Evolutionary conservation across 1,140 invertebrate species (phyloP).

Genomic region (Aphis gossypii): DNA sequence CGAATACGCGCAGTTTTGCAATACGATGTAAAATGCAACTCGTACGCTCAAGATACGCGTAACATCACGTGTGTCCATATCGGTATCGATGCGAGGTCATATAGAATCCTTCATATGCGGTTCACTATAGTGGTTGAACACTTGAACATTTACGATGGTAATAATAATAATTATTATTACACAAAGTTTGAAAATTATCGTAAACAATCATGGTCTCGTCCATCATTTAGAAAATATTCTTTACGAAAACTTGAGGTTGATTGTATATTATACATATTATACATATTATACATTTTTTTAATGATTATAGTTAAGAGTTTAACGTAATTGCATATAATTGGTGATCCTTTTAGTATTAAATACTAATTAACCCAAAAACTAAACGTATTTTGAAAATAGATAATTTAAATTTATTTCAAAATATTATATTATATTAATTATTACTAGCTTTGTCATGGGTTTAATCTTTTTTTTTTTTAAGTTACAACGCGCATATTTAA

Average conservation of each 20-base stretch:
- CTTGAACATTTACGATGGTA: not conserved
- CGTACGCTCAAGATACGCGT: not conserved
- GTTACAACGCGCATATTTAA: not conserved
- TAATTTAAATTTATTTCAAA: no score
- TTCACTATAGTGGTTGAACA: not conserved
- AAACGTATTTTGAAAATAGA: no score
- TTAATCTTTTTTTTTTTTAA: not conserved
- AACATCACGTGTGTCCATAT: conserved; percentile 32
- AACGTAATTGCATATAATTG: no score
- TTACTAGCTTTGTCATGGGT: no score
- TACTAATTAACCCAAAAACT: no score
- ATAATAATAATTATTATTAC: not conserved
- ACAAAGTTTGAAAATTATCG: not conserved
- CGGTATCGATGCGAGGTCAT: conserved; percentile 17
- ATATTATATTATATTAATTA: no score
- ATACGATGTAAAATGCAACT: not conserved
- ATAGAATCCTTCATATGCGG: not conserved
- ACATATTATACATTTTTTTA: no score
- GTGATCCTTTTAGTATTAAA: no score
- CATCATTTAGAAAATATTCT: not conserved
- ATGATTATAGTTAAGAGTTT: no score
- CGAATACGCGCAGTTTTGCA: conserved; percentile 23
- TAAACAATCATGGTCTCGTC: not conserved
- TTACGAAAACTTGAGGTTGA: not conserved
- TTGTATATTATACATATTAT: no score